These are phyloP conservation scores for Microchirus variegatus DNA, from an alignment of 2,797 vertebrate species.

Conservation along the genomic window DNA sequence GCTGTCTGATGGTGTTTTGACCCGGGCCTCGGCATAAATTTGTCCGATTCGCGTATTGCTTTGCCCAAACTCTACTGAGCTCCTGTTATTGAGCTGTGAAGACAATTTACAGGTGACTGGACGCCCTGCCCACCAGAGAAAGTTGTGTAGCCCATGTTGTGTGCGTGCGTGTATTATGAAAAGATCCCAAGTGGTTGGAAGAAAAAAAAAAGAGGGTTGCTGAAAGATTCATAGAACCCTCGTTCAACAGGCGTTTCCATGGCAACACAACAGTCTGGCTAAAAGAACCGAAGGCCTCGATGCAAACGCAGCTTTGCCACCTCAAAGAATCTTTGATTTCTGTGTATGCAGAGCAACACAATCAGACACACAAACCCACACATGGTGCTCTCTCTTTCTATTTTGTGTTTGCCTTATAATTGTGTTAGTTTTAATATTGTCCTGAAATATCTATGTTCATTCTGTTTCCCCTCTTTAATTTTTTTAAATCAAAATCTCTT, in stretches of 20 bases:
- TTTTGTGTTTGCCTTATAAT: neutral
- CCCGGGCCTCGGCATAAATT: too few species aligned
- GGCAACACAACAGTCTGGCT: slow-evolving; percentile 81
- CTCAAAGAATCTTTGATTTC: slow-evolving; percentile 82
- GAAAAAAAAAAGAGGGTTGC: slow-evolving; percentile 59
- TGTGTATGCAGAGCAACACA: slow-evolving; percentile 47
- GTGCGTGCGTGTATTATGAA: slow-evolving; percentile 64
- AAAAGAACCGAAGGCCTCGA: slow-evolving; percentile 78
- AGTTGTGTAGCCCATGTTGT: slow-evolving; percentile 60
- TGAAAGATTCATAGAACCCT: slow-evolving; percentile 84
- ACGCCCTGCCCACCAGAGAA: slow-evolving; percentile 13
- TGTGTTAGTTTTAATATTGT: slow-evolving; percentile 17
- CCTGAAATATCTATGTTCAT: slow-evolving; percentile 20
- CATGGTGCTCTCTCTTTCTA: neutral
- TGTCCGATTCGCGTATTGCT: neutral
- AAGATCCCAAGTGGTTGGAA: slow-evolving; percentile 71
- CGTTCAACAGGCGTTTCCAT: slow-evolving; percentile 85
- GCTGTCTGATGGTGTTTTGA: neutral
- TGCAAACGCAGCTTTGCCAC: slow-evolving; percentile 68
- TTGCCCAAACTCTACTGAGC: neutral
- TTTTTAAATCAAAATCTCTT: slow-evolving; percentile 45
- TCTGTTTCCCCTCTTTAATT: slow-evolving; percentile 13
- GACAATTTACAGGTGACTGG: slow-evolving; percentile 24
- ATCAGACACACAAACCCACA: slow-evolving; percentile 17
- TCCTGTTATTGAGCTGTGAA: neutral